Evolutionary conservation across 2,888 invertebrate genomes (phyloP).

Genomic region (Eustalomyia histrio): DNA sequence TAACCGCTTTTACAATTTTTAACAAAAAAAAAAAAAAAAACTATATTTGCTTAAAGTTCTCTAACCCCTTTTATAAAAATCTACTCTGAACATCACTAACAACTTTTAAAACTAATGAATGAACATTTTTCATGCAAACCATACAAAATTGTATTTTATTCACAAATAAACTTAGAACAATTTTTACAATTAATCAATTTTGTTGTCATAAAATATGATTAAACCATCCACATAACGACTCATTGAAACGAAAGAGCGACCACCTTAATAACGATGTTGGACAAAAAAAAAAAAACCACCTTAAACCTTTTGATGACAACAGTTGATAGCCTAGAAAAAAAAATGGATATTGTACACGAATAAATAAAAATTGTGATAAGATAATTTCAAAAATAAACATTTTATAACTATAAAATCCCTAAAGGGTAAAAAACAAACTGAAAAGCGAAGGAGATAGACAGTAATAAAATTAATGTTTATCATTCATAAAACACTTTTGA

Average conservation of each 20-base stretch:
- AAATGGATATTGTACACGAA: conserved; percentile 10
- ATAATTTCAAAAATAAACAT: conserved; percentile 34
- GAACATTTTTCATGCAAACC: conserved; percentile 37
- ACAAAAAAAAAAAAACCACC: neutral
- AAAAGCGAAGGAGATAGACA: neutral
- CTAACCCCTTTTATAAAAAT: neutral
- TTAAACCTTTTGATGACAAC: conserved; percentile 4
- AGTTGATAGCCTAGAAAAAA: neutral
- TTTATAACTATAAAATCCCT: conserved; percentile 29
- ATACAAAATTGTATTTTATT: conserved; percentile 30
- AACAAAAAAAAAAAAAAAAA: too few relatives aligned
- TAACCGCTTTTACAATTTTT: neutral
- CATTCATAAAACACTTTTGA: conserved; percentile 1
- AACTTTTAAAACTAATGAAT: conserved; percentile 28
- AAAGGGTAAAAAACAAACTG: neutral
- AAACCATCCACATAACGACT: neutral
- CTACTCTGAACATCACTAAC: neutral
- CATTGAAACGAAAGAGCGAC: neutral
- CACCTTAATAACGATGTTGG: neutral
- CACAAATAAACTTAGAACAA: conserved; percentile 1
- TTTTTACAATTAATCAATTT: conserved; percentile 47
- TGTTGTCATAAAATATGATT: conserved; percentile 20
- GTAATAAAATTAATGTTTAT: conserved; percentile 3
- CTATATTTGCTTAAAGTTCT: neutral
- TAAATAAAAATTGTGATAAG: conserved; percentile 46